phyloP scores from a whole-genome alignment of 2,113 vertebrate species.

The rabbit (Oryctolagus cuniculus) region DNA sequence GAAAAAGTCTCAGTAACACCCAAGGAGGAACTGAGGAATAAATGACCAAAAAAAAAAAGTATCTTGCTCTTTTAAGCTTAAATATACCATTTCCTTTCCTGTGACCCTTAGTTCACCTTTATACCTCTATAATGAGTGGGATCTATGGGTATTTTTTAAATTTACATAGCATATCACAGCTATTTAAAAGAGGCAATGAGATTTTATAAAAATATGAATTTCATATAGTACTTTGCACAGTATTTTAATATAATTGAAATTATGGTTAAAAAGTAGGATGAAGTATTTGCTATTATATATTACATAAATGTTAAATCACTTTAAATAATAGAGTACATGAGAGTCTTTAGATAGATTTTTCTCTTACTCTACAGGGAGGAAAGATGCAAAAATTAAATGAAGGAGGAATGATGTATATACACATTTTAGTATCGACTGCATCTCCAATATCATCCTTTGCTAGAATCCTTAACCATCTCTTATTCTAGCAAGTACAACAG shows the following conservation, averaged over 20 bases:
- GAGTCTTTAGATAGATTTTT: not conserved
- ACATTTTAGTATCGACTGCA: not conserved
- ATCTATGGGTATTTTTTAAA: slow-evolving; percentile 18
- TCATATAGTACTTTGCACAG: not conserved
- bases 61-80: not conserved
- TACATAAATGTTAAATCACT: not conserved
- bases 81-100: not conserved
- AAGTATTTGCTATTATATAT: not conserved
- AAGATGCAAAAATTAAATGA: not conserved
- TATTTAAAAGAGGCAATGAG: not conserved
- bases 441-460: not conserved
- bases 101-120: not conserved
- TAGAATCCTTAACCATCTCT: not conserved
- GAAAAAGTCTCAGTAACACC: not conserved
- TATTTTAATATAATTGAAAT: slow-evolving; percentile 22
- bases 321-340: not conserved
- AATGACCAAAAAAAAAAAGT: not conserved
- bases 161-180: not conserved
- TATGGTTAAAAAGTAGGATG: not conserved
- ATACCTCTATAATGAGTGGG: not conserved
- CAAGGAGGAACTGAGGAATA: not conserved
- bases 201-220: not conserved
- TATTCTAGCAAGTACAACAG: not conserved
- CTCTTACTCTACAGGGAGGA: not conserved
- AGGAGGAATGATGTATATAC: rapidly evolving